A percentile compares a stretch with the other conserved stretches of the same genome.
Conservation (phyloP, 2,113 vertebrate genomes). For the Genyomyrus donnyi region DNA sequence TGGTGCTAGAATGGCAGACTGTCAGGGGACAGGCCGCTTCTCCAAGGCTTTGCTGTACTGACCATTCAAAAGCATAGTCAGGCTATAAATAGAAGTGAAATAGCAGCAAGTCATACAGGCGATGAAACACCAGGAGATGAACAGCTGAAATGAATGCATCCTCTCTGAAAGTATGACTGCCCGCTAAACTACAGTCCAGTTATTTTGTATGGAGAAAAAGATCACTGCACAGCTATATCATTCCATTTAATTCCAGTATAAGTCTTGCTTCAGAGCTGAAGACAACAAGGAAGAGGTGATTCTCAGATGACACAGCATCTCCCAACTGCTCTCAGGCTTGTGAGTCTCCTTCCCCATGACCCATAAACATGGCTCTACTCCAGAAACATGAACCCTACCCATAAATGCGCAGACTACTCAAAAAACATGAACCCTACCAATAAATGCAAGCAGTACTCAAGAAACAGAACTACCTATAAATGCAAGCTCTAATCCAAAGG, state of each 20-base stretch:
- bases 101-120: neutral
- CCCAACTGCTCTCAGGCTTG: constrained; percentile 21
- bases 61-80: neutral
- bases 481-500: neutral
- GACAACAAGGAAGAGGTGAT: neutral
- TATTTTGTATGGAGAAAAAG: neutral
- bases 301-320: neutral
- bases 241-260: neutral
- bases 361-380: constrained; percentile 9
- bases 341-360: constrained; percentile 31
- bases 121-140: neutral
- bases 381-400: neutral
- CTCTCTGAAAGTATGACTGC: neutral
- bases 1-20: neutral
- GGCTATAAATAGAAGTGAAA: neutral
- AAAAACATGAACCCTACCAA: neutral
- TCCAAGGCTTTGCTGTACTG: neutral
- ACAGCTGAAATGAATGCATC: neutral
- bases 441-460: neutral
- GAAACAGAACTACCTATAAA: neutral
- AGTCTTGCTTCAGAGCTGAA: neutral
- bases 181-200: neutral
- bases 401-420: neutral
- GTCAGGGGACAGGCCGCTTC: neutral
- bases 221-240: neutral